Percentiles rank a stretch among this genome's conserved stretches.
phyloP scores from a whole-genome alignment of 2,888 invertebrate species.

The Tetranychus piercei region DNA sequence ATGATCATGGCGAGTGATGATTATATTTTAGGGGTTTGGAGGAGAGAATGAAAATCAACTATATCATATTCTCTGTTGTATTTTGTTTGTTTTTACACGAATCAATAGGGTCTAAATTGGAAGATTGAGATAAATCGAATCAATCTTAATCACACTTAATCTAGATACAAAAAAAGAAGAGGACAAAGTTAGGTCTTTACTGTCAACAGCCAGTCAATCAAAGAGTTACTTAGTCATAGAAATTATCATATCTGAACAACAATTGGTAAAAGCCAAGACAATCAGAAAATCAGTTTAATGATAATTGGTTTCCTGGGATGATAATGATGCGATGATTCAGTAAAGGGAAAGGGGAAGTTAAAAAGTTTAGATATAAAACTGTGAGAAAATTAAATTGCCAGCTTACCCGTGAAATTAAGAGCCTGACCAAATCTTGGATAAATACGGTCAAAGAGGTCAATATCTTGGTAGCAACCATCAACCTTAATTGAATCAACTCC shows the following conservation, averaged over 20 bases:
- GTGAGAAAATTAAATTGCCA: too few species aligned
- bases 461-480: conserved; percentile 77
- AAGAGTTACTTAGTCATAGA: not conserved
- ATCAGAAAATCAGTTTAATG: not conserved
- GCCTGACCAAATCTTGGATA: conserved; percentile 79
- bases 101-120: too few species aligned
- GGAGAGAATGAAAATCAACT: too few species aligned
- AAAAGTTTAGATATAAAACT: too few species aligned
- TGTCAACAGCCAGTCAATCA: not conserved
- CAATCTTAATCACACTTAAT: not conserved
- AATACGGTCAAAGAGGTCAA: conserved; percentile 32
- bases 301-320: not conserved
- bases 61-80: too few species aligned
- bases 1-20: conserved; percentile 5
- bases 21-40: not conserved
- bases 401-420: conserved; percentile 64
- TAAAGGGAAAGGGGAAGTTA: not conserved
- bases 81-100: too few species aligned
- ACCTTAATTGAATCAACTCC: conserved; percentile 83
- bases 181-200: not conserved
- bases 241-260: not conserved
- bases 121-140: not conserved
- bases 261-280: not conserved
- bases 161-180: not conserved
- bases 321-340: not conserved